Evolutionary conservation across 2,888 invertebrate species (phyloP).

Genomic region (Scotopteryx bipunctaria): DNA sequence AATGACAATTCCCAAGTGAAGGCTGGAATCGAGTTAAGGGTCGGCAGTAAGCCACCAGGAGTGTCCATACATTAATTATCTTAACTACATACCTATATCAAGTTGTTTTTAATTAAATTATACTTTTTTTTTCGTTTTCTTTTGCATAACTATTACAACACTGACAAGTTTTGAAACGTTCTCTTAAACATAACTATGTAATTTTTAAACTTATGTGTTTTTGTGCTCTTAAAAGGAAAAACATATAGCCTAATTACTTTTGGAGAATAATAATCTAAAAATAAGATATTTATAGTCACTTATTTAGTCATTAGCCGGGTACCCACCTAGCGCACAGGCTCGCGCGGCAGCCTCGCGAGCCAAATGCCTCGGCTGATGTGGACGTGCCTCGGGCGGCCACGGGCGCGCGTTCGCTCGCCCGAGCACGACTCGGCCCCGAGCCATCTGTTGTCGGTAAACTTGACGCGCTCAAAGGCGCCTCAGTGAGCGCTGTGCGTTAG

Average conservation of each 20-base stretch:
- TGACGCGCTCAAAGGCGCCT: too few species aligned
- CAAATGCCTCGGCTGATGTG: too few species aligned
- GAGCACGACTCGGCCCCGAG: too few species aligned
- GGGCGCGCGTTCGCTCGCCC: too few species aligned
- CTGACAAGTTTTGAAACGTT: constrained; percentile 4
- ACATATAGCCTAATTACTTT: constrained; percentile 2
- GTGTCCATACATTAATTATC: constrained; percentile 14
- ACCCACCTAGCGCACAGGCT: too few species aligned
- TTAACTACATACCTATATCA: constrained; percentile 12
- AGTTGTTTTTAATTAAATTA: constrained; percentile 5
- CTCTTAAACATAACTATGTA: background rate
- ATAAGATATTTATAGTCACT: background rate
- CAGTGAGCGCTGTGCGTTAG: too few species aligned
- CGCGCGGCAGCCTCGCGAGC: too few species aligned
- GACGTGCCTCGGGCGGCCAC: too few species aligned
- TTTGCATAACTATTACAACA: background rate
- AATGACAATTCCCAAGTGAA: too few species aligned
- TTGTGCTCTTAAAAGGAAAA: constrained; percentile 4
- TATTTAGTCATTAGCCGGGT: background rate
- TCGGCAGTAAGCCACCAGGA: too few species aligned
- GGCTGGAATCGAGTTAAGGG: too few species aligned
- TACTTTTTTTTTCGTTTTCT: background rate
- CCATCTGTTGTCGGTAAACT: too few species aligned
- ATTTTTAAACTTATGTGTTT: background rate
- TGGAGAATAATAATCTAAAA: background rate